phyloP scores from a whole-genome alignment of 2,113 vertebrate genomes.

The Oryctolagus cuniculus region mOryCun1.1 NC_091436.1:164102001-164102500 shows the following conservation, averaged over 20 bases:
- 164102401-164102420: background rate
- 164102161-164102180: background rate
- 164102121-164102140: background rate
- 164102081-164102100: background rate
- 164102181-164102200: background rate
- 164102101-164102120: too few relatives aligned
- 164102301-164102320: background rate
- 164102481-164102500: background rate
- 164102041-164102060: background rate
- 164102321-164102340: background rate
- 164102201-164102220: fast-evolving
- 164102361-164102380: background rate
- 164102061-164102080: background rate
- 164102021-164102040: background rate
- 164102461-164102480: background rate
- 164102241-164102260: background rate
- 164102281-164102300: background rate
- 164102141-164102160: background rate
- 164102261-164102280: background rate
- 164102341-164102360: background rate
- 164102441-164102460: background rate
- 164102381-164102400: background rate
- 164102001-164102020: background rate
- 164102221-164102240: background rate
- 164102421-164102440: background rate